Evolutionary conservation across 2,888 invertebrate genomes (phyloP).

Genomic region (Flexamia atlantica): DNA sequence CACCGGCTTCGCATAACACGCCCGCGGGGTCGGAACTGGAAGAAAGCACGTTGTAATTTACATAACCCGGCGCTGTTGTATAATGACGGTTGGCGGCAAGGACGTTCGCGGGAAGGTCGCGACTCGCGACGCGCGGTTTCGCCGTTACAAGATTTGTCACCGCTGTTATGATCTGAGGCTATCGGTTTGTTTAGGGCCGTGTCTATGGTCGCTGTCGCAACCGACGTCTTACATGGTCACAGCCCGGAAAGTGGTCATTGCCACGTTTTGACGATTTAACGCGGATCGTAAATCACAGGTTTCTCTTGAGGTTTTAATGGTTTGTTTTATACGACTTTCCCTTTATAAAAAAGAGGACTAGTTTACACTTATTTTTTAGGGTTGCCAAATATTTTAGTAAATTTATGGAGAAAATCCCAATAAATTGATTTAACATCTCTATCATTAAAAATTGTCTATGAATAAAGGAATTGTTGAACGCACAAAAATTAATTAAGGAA

Average conservation of each 20-base stretch:
- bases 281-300: neutral
- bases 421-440: too few species aligned
- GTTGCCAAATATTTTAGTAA: too few species aligned
- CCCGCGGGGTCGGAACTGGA: conserved; percentile 34
- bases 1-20: conserved; percentile 11
- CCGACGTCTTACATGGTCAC: neutral
- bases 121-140: conserved; percentile 14
- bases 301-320: too few species aligned
- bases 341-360: too few species aligned
- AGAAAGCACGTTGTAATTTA: conserved; percentile 39
- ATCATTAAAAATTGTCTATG: too few species aligned
- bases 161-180: neutral
- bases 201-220: neutral
- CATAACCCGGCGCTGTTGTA: conserved; percentile 31
- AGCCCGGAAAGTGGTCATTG: neutral
- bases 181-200: conserved; percentile 4
- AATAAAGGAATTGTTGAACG: too few species aligned
- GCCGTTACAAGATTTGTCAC: conserved; percentile 35
- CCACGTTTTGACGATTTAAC: neutral
- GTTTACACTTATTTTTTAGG: too few species aligned
- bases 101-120: conserved; percentile 37
- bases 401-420: too few species aligned
- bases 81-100: conserved; percentile 38
- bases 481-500: too few species aligned
- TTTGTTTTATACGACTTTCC: too few species aligned